Conservation (phyloP, 2,888 invertebrate species). For the Buathra laborator region DNA sequence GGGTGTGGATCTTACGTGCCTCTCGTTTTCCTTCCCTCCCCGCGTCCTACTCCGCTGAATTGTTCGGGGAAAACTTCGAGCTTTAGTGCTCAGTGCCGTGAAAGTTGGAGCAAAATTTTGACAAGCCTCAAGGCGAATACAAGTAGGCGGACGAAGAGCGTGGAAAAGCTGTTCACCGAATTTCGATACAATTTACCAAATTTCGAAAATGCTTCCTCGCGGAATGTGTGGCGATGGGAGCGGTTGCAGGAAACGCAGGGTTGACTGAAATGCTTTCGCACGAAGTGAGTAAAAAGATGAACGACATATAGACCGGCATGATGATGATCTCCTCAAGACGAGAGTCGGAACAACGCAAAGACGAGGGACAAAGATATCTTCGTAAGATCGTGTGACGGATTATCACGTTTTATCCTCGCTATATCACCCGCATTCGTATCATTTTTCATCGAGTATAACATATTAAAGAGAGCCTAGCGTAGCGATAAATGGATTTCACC, state of each 20-base stretch:
- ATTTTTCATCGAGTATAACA: constrained; percentile 63
- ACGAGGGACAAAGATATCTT: constrained; percentile 56
- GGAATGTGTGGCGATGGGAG: background rate
- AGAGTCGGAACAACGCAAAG: constrained; percentile 9
- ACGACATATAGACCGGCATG: constrained; percentile 3
- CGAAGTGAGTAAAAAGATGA: constrained; percentile 48
- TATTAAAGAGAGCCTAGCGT: constrained; percentile 62
- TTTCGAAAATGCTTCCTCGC: constrained; percentile 18
- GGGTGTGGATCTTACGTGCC: constrained; percentile 44
- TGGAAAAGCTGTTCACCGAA: constrained; percentile 34
- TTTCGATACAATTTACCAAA: constrained; percentile 63
- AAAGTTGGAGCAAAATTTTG: constrained; percentile 58
- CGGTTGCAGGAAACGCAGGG: constrained; percentile 16
- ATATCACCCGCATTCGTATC: constrained; percentile 60
- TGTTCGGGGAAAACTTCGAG: constrained; percentile 57
- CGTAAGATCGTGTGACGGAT: constrained; percentile 68
- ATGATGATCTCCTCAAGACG: constrained; percentile 19
- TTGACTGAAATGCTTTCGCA: constrained; percentile 48
- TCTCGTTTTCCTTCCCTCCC: too few species aligned
- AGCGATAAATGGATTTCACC: constrained; percentile 66
- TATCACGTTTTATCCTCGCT: constrained; percentile 66
- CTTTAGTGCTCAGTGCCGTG: constrained; percentile 12
- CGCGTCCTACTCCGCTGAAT: constrained; percentile 47
- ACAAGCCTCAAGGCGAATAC: constrained; percentile 31
- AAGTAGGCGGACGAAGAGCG: constrained; percentile 10